phyloP scores from a whole-genome alignment of 2,113 vertebrate genomes.

The Myotis davidii region DNA sequence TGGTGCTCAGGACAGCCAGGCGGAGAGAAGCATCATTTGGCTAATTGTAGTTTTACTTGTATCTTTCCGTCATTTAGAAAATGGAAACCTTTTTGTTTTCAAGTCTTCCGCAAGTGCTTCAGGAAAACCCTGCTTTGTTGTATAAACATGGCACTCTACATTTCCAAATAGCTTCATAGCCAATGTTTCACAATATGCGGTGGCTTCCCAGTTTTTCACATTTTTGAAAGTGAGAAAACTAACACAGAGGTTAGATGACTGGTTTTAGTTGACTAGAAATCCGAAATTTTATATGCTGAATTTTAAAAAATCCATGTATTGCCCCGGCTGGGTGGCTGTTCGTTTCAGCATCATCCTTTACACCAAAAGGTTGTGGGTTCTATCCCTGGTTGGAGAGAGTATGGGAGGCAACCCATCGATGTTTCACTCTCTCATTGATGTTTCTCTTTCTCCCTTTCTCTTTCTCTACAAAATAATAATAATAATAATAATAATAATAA shows the following conservation, averaged over 20 bases:
- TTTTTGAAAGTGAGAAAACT: constrained; percentile 40
- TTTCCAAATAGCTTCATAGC: constrained; percentile 5
- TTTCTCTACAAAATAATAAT: neutral
- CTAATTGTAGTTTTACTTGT: neutral
- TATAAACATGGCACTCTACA: neutral
- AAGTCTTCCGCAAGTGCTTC: constrained; percentile 37
- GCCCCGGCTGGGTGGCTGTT: neutral
- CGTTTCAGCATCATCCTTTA: neutral
- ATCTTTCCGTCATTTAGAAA: constrained; percentile 44
- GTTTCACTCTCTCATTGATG: neutral
- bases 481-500: neutral
- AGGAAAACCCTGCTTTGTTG: neutral
- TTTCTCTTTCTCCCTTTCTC: neutral
- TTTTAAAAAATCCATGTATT: neutral
- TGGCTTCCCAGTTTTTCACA: neutral
- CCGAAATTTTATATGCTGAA: neutral
- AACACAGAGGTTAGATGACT: neutral
- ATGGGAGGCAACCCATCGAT: neutral
- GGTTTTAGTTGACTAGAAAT: constrained; percentile 1
- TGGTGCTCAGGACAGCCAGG: neutral
- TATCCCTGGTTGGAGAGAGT: neutral
- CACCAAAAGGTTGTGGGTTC: neutral
- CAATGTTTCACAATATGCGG: neutral
- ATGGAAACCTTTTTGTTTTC: neutral
- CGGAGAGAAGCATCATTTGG: neutral